A percentile compares a stretch with the other conserved stretches of the same genome.
Evolutionary conservation across 2,113 vertebrate genomes (phyloP).

Genomic region (Mormyrus iriodes): DNA sequence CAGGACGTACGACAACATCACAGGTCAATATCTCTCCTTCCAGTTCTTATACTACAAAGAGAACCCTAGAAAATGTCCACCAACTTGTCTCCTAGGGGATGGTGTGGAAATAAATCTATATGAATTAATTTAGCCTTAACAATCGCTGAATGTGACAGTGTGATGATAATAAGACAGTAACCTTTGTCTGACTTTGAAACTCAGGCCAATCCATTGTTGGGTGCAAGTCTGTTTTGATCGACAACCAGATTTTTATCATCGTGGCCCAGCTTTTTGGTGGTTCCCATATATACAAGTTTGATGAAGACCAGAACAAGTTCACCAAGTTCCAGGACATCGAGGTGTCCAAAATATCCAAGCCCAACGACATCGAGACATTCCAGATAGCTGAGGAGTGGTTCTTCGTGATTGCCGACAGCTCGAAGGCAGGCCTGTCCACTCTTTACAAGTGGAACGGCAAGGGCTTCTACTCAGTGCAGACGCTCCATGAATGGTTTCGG

Average conservation of each 20-base stretch:
- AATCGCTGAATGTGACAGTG: background rate
- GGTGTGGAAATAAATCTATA: background rate
- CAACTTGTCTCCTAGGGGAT: background rate
- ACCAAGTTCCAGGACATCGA: slow-evolving; percentile 94
- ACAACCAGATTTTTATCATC: slow-evolving; percentile 85
- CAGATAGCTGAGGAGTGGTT: slow-evolving; percentile 81
- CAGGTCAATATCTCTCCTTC: slow-evolving; percentile 65
- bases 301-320: slow-evolving; percentile 87
- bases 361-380: slow-evolving; percentile 93
- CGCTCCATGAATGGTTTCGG: slow-evolving; percentile 92
- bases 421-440: slow-evolving; percentile 88
- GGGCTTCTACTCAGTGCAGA: slow-evolving; percentile 89
- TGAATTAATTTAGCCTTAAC: background rate
- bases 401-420: slow-evolving; percentile 93
- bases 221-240: slow-evolving; percentile 86
- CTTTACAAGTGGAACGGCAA: slow-evolving; percentile 96
- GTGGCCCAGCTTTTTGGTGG: slow-evolving; percentile 93
- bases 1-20: slow-evolving; percentile 93
- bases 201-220: slow-evolving; percentile 92
- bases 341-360: slow-evolving; percentile 90
- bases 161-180: background rate
- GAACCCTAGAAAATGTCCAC: background rate
- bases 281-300: slow-evolving; percentile 92
- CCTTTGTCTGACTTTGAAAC: background rate
- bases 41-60: background rate